phyloP scores from a whole-genome alignment of 1,140 invertebrate species.

The Calliopsis andreniformis region DNA sequence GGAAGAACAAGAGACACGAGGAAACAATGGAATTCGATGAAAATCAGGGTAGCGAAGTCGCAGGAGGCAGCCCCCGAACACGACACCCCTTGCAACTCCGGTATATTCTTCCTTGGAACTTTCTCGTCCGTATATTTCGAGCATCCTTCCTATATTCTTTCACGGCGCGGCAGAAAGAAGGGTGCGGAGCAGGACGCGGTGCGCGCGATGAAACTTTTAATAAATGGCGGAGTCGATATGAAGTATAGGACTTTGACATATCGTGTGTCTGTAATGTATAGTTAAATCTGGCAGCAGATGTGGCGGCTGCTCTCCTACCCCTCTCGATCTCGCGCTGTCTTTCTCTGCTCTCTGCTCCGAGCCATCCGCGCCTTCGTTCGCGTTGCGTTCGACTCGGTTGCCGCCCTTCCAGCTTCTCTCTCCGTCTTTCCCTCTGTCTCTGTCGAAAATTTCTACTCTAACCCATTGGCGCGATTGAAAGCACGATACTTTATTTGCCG shows the following conservation, averaged over 20 bases:
- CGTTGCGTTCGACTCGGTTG: conserved; percentile 30
- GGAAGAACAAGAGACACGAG: not conserved
- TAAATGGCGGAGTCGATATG: conserved; percentile 82
- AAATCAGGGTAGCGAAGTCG: conserved; percentile 36
- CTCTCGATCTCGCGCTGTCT: conserved; percentile 43
- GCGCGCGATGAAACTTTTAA: conserved; percentile 82
- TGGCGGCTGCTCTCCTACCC: conserved; percentile 72
- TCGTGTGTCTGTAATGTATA: conserved; percentile 83
- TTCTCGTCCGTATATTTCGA: conserved; percentile 72
- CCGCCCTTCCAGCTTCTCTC: conserved; percentile 39
- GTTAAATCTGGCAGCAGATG: conserved; percentile 82
- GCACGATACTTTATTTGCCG: conserved; percentile 26
- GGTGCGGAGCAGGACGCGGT: conserved; percentile 55
- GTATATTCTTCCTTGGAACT: conserved; percentile 50
- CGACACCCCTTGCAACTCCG: conserved; percentile 16
- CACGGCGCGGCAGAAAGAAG: conserved; percentile 50
- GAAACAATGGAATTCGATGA: conserved; percentile 14
- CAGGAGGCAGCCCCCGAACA: conserved; percentile 32
- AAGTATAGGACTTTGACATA: conserved; percentile 83
- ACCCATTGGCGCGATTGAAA: conserved; percentile 53
- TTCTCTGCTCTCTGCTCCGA: conserved; percentile 27
- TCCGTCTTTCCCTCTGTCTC: conserved; percentile 45
- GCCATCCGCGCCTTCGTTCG: conserved; percentile 32
- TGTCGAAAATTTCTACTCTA: conserved; percentile 60
- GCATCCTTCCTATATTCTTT: conserved; percentile 67